Conservation (phyloP, 2,113 vertebrate species). For the Chaenocephalus aceratus region DNA sequence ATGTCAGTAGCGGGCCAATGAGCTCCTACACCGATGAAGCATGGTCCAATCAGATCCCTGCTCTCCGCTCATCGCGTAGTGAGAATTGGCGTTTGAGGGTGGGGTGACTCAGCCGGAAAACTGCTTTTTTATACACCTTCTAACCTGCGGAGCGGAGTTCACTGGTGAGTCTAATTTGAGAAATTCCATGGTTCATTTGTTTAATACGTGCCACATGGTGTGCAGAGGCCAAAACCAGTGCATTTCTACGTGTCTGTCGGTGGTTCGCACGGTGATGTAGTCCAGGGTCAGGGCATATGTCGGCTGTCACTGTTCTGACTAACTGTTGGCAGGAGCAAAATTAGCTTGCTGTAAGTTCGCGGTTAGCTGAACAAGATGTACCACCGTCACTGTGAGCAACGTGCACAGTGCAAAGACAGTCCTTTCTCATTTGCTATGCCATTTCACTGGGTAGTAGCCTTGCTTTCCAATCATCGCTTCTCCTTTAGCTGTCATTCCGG, state of each 20-base stretch:
- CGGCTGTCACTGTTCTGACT: conserved; percentile 58
- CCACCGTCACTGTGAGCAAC: neutral
- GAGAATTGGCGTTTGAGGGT: conserved; percentile 71
- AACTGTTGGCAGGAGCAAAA: conserved; percentile 39
- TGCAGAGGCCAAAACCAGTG: neutral
- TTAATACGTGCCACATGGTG: neutral
- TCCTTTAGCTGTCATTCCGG: neutral
- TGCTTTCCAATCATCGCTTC: neutral
- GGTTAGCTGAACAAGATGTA: conserved; percentile 17
- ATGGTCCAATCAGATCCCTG: conserved; percentile 50
- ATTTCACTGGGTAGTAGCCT: neutral
- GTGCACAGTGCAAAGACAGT: neutral
- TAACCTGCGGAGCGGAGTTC: conserved; percentile 68
- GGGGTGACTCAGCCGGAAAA: conserved; percentile 81
- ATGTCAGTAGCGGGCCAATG: conserved; percentile 53
- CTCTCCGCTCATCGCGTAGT: neutral
- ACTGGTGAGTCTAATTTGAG: conserved; percentile 72
- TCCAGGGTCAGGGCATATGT: conserved; percentile 59
- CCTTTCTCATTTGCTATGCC: neutral
- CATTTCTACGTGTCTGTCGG: neutral
- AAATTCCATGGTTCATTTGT: neutral
- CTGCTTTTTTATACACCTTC: conserved; percentile 53
- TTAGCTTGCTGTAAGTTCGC: conserved; percentile 40
- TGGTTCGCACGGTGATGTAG: conserved; percentile 19
- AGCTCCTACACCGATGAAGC: conserved; percentile 3